Base-by-base conservation (phyloP, 2,888 invertebrate genomes). In the Lagria hirta region DNA sequence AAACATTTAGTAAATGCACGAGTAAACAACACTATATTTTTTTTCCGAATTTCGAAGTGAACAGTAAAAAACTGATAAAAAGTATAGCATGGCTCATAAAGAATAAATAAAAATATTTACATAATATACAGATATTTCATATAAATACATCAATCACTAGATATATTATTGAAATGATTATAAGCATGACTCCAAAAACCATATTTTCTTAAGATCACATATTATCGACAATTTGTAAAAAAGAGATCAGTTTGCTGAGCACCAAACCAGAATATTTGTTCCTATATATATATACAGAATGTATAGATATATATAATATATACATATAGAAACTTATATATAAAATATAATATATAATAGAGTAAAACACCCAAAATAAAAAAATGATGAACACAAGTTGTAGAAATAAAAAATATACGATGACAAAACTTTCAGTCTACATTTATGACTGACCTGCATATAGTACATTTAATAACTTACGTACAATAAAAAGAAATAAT, bases 241-340 rank as follows among this genome's bases (percentile, higher is more conserved):
- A n/a, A n/a, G 45, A 45, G 40, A 40, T 45, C 38, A 40, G 29
- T 24, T 45, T 45, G 40, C 45, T 40, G 45, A 45, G 45, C 45
- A 45, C 40, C 40, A 45, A 44, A 45, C 30, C 17, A 43, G 7
- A 27, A 43, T 6, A 11, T n/a, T 6, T 6, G 10, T 6, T n/a
- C 18, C 7, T 18, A 18, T 6, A 18, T 26, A 12, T 3, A 26
- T 4, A 3, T n/a, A n/a, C 10, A 16, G 12, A n/a, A 14, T 10
- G 13, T n/a, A 15, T 23, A 11, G 21, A 23, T 14, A 10, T 3
- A 14, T 10, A 29, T 7, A 15, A 38, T 38, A n/a, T n/a, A n/a
- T n/a, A n/a, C n/a, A n/a, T n/a, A n/a, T n/a, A n/a, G n/a, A n/a
- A 22, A 29, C 37, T 15, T 27, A 20, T n/a, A 14, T 27, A 22